Percentiles rank a stretch among this genome's conserved stretches.
Evolutionary conservation across 2,113 vertebrate species (phyloP).

Genomic region (Pyrgilauda ruficollis): DNA sequence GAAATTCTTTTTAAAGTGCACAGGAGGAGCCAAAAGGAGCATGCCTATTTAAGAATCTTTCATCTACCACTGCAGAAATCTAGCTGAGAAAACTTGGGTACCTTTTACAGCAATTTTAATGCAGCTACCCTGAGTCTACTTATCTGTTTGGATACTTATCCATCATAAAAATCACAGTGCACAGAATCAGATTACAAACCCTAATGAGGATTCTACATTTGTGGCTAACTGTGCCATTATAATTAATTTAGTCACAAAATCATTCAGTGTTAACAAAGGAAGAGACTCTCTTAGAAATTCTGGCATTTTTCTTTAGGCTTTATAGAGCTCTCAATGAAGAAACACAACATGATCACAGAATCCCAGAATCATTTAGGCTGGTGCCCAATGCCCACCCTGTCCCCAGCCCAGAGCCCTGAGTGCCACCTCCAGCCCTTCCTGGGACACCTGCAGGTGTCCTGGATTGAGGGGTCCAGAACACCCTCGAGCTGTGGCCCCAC

Average conservation of each 20-base stretch:
- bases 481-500: fast-evolving
- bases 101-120: neutral
- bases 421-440: neutral
- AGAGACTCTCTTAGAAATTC: neutral
- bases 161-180: neutral
- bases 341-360: neutral
- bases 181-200: neutral
- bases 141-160: neutral
- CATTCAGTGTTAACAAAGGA: neutral
- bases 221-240: neutral
- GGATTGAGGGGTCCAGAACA: neutral
- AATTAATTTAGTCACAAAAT: slow-evolving; percentile 19
- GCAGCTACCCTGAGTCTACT: neutral
- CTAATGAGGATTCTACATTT: neutral
- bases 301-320: neutral
- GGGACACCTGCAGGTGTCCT: neutral
- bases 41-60: slow-evolving; percentile 1
- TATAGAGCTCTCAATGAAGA: neutral
- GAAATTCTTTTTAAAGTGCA: slow-evolving; percentile 13
- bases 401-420: neutral
- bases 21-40: neutral
- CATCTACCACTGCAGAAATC: neutral
- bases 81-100: neutral
- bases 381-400: too few species aligned
- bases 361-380: fast-evolving